Evolutionary conservation across 2,113 vertebrate genomes (phyloP).

Genomic region (Prunella fulvescens): DNA sequence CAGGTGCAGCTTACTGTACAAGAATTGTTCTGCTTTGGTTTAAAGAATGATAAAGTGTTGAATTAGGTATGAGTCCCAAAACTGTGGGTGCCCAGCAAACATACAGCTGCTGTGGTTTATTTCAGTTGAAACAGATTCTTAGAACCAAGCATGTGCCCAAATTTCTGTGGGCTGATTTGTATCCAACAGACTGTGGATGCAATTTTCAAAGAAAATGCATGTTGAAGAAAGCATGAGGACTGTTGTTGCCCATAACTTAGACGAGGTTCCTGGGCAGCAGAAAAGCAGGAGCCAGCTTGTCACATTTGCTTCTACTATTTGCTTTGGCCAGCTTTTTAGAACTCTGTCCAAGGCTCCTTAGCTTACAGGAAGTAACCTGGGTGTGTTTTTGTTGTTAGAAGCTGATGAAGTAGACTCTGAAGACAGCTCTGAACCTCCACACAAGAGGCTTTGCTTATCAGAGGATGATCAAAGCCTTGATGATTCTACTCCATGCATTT

Average conservation of each 20-base stretch:
- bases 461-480: constrained; percentile 84
- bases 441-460: constrained; percentile 88
- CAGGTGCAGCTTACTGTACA: background rate
- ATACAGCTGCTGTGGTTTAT: background rate
- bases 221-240: background rate
- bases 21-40: background rate
- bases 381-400: constrained; percentile 58
- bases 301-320: background rate
- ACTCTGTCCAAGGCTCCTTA: background rate
- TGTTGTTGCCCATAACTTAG: background rate
- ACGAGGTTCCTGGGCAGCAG: background rate
- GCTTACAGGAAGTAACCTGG: background rate
- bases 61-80: background rate
- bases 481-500: constrained; percentile 80
- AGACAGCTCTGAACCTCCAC: constrained; percentile 82
- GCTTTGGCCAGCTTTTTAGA: background rate
- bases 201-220: background rate
- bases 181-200: background rate
- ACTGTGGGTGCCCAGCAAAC: background rate
- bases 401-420: constrained; percentile 82
- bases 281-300: background rate
- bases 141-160: background rate
- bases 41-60: background rate
- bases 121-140: background rate
- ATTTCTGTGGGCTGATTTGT: background rate